Conservation (phyloP, 2,113 vertebrate genomes). For the Nannobrachium achirus region DNA sequence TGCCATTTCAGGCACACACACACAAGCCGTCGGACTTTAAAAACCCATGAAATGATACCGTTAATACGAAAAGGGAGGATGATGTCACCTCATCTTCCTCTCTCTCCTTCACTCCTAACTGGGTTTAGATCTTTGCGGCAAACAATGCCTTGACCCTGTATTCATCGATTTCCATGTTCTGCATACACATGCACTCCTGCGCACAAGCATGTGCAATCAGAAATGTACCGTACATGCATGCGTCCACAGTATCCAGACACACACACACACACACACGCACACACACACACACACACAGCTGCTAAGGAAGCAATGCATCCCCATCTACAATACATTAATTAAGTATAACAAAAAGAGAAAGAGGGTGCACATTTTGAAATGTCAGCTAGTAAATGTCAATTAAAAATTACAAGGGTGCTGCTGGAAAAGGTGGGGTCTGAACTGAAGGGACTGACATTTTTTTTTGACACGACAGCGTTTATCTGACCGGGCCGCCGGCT, state of each 20-base stretch:
- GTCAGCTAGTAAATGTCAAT: slow-evolving; percentile 89
- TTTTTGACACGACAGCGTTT: slow-evolving; percentile 82
- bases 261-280: neutral
- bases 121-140: slow-evolving; percentile 65
- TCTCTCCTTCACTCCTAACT: slow-evolving; percentile 33
- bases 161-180: slow-evolving; percentile 20
- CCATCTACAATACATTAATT: slow-evolving; percentile 18
- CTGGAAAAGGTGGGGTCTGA: slow-evolving; percentile 83
- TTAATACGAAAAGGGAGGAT: slow-evolving; percentile 65
- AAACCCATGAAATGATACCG: slow-evolving; percentile 40
- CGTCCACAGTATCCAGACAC: slow-evolving; percentile 8
- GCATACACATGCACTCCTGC: neutral
- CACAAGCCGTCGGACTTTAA: slow-evolving; percentile 50
- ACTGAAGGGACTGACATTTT: slow-evolving; percentile 81
- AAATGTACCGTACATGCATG: slow-evolving; percentile 21
- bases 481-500: slow-evolving; percentile 81
- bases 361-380: slow-evolving; percentile 83
- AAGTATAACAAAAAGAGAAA: slow-evolving; percentile 70
- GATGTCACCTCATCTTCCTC: slow-evolving; percentile 69
- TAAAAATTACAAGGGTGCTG: slow-evolving; percentile 86
- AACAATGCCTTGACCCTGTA: slow-evolving; percentile 62
- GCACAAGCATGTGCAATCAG: neutral
- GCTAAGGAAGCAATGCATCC: neutral
- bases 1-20: slow-evolving; percentile 61
- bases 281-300: neutral